Conservation (phyloP, 2,888 invertebrate species). For the Idaea straminata region DNA sequence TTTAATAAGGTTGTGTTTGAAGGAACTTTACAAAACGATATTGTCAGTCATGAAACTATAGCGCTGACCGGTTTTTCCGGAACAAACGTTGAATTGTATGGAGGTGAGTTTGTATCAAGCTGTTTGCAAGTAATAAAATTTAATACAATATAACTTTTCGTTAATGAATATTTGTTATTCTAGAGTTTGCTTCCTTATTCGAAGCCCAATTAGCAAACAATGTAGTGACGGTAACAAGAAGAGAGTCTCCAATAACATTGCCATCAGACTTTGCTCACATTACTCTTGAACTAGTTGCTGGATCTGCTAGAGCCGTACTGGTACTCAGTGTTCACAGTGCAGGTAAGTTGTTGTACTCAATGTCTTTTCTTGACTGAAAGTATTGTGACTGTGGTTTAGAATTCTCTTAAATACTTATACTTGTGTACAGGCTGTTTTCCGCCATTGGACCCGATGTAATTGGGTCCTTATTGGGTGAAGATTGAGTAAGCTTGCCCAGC, state of each 20-base stretch:
- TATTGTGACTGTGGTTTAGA: too few relatives aligned
- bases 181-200: neutral
- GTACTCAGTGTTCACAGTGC: neutral
- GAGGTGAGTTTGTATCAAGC: conserved; percentile 41
- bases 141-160: neutral
- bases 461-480: too few relatives aligned
- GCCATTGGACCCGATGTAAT: too few relatives aligned
- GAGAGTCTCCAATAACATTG: neutral
- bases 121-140: neutral
- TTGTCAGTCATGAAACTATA: conserved; percentile 50
- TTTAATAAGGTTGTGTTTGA: conserved; percentile 52
- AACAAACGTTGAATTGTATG: conserved; percentile 39
- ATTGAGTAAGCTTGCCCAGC: too few relatives aligned
- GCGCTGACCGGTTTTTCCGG: conserved; percentile 40
- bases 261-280: neutral
- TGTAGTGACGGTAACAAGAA: neutral
- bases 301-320: neutral
- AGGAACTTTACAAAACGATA: conserved; percentile 39
- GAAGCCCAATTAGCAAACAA: neutral
- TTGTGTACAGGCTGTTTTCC: too few relatives aligned
- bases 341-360: neutral
- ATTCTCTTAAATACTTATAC: too few relatives aligned
- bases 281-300: neutral
- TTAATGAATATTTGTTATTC: neutral
- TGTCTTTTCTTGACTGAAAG: too few relatives aligned